These are phyloP conservation scores for Eubasilissa splendida DNA, from an alignment of 2,888 invertebrate species.

Conservation along the genomic window DNA sequence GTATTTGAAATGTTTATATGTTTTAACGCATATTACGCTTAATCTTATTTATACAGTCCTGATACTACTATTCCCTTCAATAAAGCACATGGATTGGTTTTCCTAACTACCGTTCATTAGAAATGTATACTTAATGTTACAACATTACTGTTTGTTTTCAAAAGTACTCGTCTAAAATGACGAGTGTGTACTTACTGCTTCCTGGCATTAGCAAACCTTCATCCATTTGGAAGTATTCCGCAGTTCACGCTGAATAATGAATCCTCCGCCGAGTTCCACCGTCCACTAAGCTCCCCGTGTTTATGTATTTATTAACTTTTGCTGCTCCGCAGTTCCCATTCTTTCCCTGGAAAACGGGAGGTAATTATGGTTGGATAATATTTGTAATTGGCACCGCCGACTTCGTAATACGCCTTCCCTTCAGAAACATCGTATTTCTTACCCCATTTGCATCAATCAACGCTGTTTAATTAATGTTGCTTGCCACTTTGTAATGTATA, in stretches of 20 bases:
- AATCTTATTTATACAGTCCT: too few species aligned
- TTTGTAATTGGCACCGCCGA: conserved; percentile 47
- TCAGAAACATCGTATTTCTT: conserved; percentile 48
- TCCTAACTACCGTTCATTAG: too few species aligned
- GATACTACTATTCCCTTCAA: too few species aligned
- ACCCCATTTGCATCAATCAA: conserved; percentile 48
- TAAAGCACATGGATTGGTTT: too few species aligned
- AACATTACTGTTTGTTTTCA: conserved; percentile 15
- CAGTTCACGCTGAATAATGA: conserved; percentile 49
- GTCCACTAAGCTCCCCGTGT: conserved; percentile 36
- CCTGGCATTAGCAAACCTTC: conserved; percentile 34
- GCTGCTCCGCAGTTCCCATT: conserved; percentile 22
- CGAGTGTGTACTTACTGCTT: not conserved
- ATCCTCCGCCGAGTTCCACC: conserved; percentile 26
- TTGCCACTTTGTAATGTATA: conserved; percentile 41
- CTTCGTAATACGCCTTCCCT: conserved; percentile 44
- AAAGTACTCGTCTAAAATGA: conserved; percentile 1
- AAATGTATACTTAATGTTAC: not conserved
- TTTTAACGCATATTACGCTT: too few species aligned
- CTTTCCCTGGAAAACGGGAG: conserved; percentile 42
- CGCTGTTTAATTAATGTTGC: conserved; percentile 47
- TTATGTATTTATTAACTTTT: conserved; percentile 51
- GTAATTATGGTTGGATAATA: conserved; percentile 51
- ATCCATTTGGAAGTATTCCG: conserved; percentile 45
- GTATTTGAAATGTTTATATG: too few species aligned